Percentiles rank a stretch among this genome's conserved stretches.
Conservation (phyloP, 2,113 vertebrate genomes). For the Montifringilla adamsi region DNA sequence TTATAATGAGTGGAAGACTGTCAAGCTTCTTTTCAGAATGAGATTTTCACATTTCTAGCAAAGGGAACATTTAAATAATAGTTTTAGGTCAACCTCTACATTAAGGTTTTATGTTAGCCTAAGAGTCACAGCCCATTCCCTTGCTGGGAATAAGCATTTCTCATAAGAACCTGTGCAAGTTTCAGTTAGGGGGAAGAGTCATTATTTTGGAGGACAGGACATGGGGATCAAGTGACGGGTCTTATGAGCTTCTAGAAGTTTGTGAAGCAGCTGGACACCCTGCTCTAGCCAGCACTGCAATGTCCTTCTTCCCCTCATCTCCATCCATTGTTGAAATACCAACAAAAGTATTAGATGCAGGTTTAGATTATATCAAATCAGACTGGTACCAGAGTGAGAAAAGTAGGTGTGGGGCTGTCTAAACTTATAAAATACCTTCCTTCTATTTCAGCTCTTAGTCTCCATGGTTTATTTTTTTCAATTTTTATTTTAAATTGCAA, state of each 20-base stretch:
- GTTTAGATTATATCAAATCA: background rate
- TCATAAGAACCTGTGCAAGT: background rate
- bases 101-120: background rate
- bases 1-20: background rate
- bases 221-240: background rate
- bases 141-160: background rate
- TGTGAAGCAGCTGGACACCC: background rate
- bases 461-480: background rate
- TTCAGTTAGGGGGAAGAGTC: background rate
- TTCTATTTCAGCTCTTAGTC: background rate
- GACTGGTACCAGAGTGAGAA: background rate
- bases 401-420: background rate
- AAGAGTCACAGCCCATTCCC: background rate
- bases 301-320: background rate
- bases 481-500: background rate
- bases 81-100: background rate
- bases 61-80: background rate
- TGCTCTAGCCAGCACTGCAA: background rate
- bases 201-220: background rate
- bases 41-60: background rate
- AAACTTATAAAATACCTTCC: background rate
- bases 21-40: background rate
- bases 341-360: background rate
- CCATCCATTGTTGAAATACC: background rate
- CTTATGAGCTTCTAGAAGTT: background rate